A percentile compares a stretch with the other conserved stretches of the same genome.
Conservation (phyloP, 2,888 invertebrate genomes). For the Invenusta paracnida region DNA sequence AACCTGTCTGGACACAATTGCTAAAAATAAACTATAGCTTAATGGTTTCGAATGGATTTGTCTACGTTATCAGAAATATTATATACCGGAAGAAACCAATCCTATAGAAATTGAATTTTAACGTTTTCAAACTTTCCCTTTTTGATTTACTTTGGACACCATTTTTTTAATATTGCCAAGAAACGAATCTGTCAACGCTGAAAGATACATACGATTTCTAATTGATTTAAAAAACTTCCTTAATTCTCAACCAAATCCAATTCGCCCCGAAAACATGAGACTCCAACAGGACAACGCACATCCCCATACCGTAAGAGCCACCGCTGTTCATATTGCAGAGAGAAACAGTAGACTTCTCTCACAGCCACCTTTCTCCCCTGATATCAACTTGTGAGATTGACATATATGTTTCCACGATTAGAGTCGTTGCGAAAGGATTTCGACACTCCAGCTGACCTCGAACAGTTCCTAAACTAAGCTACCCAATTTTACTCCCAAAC, state of each 20-base stretch:
- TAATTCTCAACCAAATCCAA: neutral
- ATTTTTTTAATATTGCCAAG: neutral
- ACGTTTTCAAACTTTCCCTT: no score
- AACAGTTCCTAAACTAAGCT: conserved; percentile 13
- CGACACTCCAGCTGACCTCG: neutral
- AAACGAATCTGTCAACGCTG: neutral
- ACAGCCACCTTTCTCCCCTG: conserved; percentile 2
- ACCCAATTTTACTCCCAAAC: conserved; percentile 11
- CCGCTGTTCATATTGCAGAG: neutral
- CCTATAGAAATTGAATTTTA: no score
- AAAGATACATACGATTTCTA: neutral
- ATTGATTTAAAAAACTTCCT: neutral
- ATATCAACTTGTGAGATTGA: conserved; percentile 4
- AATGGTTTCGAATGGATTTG: no score
- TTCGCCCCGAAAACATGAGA: conserved; percentile 8
- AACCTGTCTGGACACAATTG: no score
- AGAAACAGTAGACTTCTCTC: neutral
- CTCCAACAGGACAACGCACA: neutral
- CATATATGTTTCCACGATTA: conserved; percentile 2
- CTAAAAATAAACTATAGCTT: no score
- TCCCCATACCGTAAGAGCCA: neutral
- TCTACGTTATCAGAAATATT: no score
- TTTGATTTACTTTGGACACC: no score
- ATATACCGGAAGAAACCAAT: no score
- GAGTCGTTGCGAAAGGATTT: neutral